phyloP scores from a whole-genome alignment of 2,113 vertebrate species.

The Anoura caudifer region DNA sequence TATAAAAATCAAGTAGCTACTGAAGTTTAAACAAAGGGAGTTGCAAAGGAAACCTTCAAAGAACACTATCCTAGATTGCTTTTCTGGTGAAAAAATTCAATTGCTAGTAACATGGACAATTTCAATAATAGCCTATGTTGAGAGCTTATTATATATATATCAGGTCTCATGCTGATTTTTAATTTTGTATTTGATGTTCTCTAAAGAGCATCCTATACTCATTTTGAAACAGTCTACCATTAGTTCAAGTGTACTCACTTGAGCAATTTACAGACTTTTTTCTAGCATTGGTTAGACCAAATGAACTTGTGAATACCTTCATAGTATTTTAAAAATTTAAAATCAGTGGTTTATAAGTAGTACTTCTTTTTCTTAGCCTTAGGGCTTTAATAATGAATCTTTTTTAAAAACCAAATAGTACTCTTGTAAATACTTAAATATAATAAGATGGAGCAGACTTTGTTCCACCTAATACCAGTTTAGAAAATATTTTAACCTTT shows the following conservation, averaged over 20 bases:
- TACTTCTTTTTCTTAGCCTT: not conserved
- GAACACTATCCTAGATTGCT: not conserved
- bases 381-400: constrained; percentile 22
- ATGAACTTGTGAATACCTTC: not conserved
- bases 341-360: not conserved
- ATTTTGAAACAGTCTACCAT: not conserved
- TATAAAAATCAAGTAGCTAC: not conserved
- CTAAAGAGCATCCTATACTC: not conserved
- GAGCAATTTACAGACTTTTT: not conserved
- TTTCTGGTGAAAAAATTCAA: not conserved
- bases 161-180: not conserved
- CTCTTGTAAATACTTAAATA: constrained; percentile 26
- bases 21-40: not conserved
- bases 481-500: not conserved
- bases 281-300: not conserved
- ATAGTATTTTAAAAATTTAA: not conserved
- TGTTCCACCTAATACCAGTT: constrained; percentile 8
- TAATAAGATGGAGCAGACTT: not conserved
- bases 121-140: not conserved
- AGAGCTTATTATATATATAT: not conserved
- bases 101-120: not conserved
- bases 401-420: not conserved
- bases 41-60: not conserved
- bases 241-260: not conserved
- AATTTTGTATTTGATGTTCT: constrained; percentile 23